Percentiles rank a stretch among this genome's conserved stretches.
Conservation (phyloP, 2,113 vertebrate species). For the Siniperca knerii region DNA sequence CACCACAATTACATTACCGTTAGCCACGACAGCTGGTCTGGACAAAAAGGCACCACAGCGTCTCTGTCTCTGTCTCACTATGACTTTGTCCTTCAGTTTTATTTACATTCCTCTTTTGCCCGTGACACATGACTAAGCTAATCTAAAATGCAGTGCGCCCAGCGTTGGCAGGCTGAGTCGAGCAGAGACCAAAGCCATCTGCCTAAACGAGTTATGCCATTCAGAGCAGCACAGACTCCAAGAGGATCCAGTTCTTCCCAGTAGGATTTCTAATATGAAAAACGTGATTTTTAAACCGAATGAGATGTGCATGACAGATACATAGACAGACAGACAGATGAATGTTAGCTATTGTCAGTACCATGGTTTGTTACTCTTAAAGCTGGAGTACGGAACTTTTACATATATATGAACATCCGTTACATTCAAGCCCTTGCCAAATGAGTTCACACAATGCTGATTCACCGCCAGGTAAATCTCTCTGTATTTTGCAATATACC, state of each 20-base stretch:
- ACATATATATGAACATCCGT: too few relatives aligned
- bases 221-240: constrained; percentile 30
- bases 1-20: constrained; percentile 70
- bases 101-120: constrained; percentile 71
- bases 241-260: constrained; percentile 35
- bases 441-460: too few relatives aligned
- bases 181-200: constrained; percentile 65
- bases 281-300: constrained; percentile 19
- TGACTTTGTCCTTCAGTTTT: constrained; percentile 64
- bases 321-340: background rate
- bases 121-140: constrained; percentile 67
- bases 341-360: constrained; percentile 6
- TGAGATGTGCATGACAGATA: constrained; percentile 12
- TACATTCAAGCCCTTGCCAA: too few relatives aligned
- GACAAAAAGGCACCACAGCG: constrained; percentile 68
- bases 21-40: constrained; percentile 70
- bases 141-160: constrained; percentile 65
- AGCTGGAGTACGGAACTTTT: too few relatives aligned
- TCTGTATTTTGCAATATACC: too few relatives aligned
- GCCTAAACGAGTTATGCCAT: constrained; percentile 64
- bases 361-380: background rate
- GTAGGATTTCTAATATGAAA: constrained; percentile 31
- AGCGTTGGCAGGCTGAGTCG: constrained; percentile 47
- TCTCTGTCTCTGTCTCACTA: constrained; percentile 51
- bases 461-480: too few relatives aligned